Conservation (phyloP, 2,888 invertebrate species). For the Epinotia bilunana region DNA sequence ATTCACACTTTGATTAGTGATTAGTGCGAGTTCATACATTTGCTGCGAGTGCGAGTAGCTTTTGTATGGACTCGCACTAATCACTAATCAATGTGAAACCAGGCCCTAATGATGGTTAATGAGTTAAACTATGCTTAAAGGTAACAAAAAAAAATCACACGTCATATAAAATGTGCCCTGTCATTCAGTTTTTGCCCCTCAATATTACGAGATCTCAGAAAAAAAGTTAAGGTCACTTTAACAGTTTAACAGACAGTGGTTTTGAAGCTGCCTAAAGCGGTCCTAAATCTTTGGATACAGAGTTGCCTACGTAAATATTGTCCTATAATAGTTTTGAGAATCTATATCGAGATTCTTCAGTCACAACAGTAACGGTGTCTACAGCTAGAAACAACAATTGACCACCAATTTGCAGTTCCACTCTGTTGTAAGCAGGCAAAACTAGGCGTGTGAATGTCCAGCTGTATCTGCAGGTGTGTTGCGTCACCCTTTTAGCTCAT, state of each 20-base stretch:
- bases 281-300: constrained; percentile 41
- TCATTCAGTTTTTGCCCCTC: constrained; percentile 9
- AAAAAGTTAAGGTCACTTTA: constrained; percentile 19
- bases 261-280: constrained; percentile 19
- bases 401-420: not conserved
- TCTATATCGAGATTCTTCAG: constrained; percentile 22
- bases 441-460: no score
- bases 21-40: no score
- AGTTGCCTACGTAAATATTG: constrained; percentile 33
- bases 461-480: not conserved
- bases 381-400: not conserved
- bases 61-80: no score
- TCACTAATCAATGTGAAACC: no score
- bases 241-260: constrained; percentile 5
- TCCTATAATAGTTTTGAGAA: constrained; percentile 20
- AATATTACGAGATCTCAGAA: constrained; percentile 16
- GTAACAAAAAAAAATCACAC: constrained; percentile 30
- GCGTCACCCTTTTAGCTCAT: not conserved
- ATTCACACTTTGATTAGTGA: no score
- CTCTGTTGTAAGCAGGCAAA: not conserved
- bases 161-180: constrained; percentile 19
- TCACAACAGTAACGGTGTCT: constrained; percentile 1
- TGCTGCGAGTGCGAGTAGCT: no score
- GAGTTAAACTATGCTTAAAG: constrained; percentile 29
- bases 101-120: constrained; percentile 23